These are phyloP conservation scores for Yasuhikotakia modesta DNA, from an alignment of 2,797 vertebrate species.

Conservation along the genomic window DNA sequence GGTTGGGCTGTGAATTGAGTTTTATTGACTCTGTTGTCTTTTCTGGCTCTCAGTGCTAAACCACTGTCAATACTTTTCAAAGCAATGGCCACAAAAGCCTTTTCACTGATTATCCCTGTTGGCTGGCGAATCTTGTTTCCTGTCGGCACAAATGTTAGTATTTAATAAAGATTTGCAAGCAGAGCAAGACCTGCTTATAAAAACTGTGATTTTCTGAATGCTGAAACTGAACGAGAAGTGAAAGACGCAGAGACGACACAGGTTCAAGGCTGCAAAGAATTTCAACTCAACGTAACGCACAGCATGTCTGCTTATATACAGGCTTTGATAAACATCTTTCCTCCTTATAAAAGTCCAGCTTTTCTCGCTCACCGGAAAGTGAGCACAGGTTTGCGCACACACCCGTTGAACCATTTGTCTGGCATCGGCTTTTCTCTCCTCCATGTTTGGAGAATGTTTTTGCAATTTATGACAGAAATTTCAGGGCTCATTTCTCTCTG, in stretches of 20 bases:
- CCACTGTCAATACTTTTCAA: slow-evolving; percentile 35
- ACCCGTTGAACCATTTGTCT: slow-evolving; percentile 57
- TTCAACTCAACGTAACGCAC: not conserved
- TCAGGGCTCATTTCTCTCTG: slow-evolving; percentile 60
- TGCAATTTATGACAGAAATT: slow-evolving; percentile 64
- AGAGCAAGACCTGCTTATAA: not conserved
- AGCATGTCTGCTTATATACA: not conserved
- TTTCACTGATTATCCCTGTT: slow-evolving; percentile 8
- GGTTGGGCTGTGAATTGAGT: not conserved
- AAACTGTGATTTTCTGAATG: not conserved
- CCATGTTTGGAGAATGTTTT: slow-evolving; percentile 43
- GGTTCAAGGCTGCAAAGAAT: slow-evolving; percentile 11
- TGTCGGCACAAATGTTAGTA: not conserved
- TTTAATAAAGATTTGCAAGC: slow-evolving; percentile 29
- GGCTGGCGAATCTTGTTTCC: not conserved
- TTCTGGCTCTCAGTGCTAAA: slow-evolving; percentile 9
- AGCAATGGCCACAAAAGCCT: slow-evolving; percentile 12
- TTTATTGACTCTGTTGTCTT: slow-evolving; percentile 18
- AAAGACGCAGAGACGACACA: slow-evolving; percentile 1
- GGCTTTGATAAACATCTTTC: slow-evolving; percentile 35
- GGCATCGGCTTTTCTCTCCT: slow-evolving; percentile 48
- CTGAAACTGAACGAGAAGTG: not conserved
- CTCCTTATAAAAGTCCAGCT: not conserved
- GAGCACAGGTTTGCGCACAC: slow-evolving; percentile 36
- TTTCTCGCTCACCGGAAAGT: too few relatives aligned